phyloP scores from a whole-genome alignment of 2,888 invertebrate genomes.

The Apamea epomidion region DNA sequence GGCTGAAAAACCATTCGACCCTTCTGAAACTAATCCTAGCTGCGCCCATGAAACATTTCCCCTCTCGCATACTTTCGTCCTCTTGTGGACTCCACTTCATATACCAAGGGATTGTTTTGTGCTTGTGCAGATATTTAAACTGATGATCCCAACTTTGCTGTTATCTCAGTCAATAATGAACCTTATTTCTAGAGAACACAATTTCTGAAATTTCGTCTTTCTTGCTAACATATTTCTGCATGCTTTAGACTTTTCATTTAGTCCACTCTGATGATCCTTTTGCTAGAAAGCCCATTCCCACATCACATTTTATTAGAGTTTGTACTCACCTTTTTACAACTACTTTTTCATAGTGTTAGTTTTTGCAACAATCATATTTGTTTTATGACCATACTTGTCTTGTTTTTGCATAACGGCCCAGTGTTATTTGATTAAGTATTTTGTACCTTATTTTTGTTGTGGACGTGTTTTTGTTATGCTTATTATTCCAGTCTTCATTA shows the following conservation, averaged over 20 bases:
- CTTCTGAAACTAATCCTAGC: conserved; percentile 42
- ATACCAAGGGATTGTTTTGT: conserved; percentile 39
- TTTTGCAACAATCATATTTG: conserved; percentile 16
- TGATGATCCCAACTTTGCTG: conserved; percentile 23
- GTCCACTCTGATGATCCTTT: not conserved
- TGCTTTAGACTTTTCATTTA: conserved; percentile 13
- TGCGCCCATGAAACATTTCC: conserved; percentile 57
- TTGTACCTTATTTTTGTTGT: conserved; percentile 34
- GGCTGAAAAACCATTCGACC: conserved; percentile 33
- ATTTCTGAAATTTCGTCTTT: conserved; percentile 9
- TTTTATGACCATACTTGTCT: conserved; percentile 27
- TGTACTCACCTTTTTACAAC: not conserved
- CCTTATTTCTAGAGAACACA: not conserved
- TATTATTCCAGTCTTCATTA: conserved; percentile 20
- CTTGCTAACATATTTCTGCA: conserved; percentile 38
- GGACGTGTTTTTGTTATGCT: conserved; percentile 30
- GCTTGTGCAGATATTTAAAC: conserved; percentile 36
- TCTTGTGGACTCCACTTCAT: conserved; percentile 34
- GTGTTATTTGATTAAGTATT: conserved; percentile 34
- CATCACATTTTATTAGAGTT: conserved; percentile 1
- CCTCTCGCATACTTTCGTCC: conserved; percentile 47
- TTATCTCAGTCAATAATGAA: conserved; percentile 2
- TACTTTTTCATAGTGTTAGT: not conserved
- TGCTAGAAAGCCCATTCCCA: conserved; percentile 22
- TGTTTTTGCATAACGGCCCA: conserved; percentile 64